These are phyloP conservation scores for Microcebus murinus DNA, from an alignment of 2,113 vertebrate genomes.

Conservation along the genomic window DNA sequence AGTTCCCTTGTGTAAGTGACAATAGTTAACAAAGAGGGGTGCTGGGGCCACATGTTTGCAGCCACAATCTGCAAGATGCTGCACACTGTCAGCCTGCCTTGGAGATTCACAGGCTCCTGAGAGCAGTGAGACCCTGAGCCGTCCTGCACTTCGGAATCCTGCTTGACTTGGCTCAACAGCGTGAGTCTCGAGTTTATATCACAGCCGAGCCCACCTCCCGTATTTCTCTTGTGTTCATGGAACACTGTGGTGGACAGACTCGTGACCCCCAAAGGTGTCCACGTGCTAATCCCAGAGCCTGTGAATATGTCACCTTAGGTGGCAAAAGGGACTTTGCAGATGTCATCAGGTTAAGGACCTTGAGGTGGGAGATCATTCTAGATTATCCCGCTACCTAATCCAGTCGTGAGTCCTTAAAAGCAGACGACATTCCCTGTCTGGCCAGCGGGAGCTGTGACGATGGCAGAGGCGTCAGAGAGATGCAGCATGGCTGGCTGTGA, in stretches of 20 bases:
- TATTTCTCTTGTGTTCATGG: neutral
- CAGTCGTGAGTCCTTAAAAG: neutral
- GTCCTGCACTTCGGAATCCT: neutral
- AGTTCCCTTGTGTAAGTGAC: too few relatives aligned
- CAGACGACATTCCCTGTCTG: neutral
- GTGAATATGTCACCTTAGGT: neutral
- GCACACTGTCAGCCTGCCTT: rapidly evolving
- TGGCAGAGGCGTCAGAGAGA: neutral
- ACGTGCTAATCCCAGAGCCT: neutral
- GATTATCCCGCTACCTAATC: too few relatives aligned
- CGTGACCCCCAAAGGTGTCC: neutral
- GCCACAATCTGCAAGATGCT: neutral
- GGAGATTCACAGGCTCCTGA: rapidly evolving
- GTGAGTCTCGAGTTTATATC: neutral
- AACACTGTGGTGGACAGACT: neutral
- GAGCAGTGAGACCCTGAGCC: neutral
- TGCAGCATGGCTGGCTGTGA: neutral
- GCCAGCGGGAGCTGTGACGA: neutral
- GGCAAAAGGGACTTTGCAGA: neutral
- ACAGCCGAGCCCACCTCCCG: too few relatives aligned
- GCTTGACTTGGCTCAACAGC: rapidly evolving
- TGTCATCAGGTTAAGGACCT: neutral
- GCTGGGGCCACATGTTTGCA: neutral
- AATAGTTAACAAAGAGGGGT: neutral
- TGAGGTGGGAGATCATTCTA: too few relatives aligned